Conservation (phyloP, 2,888 invertebrate genomes). For the Lithodes maja region DNA sequence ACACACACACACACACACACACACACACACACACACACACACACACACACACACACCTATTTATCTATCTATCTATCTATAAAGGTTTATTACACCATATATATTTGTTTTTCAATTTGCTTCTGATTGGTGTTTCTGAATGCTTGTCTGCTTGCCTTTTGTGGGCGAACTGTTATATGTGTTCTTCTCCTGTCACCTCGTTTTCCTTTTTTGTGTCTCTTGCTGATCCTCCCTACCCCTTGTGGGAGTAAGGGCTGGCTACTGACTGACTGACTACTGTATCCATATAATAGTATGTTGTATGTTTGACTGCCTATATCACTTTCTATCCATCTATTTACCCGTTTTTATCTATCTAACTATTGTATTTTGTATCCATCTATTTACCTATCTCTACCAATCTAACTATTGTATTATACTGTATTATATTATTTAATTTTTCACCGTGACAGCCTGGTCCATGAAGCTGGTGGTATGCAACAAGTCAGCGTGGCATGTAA, state of each 20-base stretch:
- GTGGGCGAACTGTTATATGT: background rate
- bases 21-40: too few species aligned
- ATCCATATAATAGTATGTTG: too few species aligned
- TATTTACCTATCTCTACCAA: background rate
- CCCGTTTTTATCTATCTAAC: background rate
- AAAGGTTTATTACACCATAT: too few species aligned
- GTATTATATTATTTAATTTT: background rate
- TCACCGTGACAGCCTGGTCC: slow-evolving; percentile 58
- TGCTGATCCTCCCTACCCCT: background rate
- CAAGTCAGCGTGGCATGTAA: slow-evolving; percentile 65
- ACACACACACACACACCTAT: too few species aligned
- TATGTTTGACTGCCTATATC: background rate
- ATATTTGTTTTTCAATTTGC: too few species aligned
- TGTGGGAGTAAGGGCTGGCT: too few species aligned
- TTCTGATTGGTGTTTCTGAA: too few species aligned
- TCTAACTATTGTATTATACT: background rate
- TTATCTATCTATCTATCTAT: too few species aligned
- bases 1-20: too few species aligned
- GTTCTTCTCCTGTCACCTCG: background rate
- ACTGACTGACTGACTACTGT: too few species aligned
- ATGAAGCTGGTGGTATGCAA: slow-evolving; percentile 52
- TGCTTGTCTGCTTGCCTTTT: too few species aligned
- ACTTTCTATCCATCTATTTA: background rate
- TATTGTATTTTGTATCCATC: background rate
- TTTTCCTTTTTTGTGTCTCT: background rate